Evolutionary conservation across 2,888 invertebrate genomes (phyloP), one percentile per base, ranked within the genome.

Genomic region (Acleris sparsana): DNA sequence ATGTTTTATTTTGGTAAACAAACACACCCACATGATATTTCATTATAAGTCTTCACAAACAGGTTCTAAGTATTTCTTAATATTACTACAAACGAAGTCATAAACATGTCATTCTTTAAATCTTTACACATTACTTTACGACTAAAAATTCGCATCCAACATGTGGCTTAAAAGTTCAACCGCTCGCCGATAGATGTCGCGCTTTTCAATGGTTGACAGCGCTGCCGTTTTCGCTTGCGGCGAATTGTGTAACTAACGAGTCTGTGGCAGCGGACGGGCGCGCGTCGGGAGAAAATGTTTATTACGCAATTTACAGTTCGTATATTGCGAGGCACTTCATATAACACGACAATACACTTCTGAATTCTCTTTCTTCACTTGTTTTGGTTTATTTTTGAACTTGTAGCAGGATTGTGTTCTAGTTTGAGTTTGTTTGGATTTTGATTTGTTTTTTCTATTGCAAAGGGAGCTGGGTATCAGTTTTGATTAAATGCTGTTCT

Each of bases 291-390:
- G 77, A 83, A 68, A 72, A 89, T 87, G 86, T 89, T 91, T 90
- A 89, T 84, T 88, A 86, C 82, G 87, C 87, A 87, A 88, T 90
- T 90, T 86, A 86, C 86, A 86, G 86, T 86, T 83, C 83, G 84
- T 88, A 87, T 88, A 89, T 87, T 87, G 83, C 85, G 75, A 83
- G 80, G 76, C 84, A 87, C 86, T 88, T 88, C 85, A 87, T 86
- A 84, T 84, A 86, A 85, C 83, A 84, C 80, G 83, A 84, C 83
- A 84, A 85, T 85, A 86, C 80, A 84, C 82, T 81, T 77, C 77
- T 79, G 78, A 81, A 84, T 84, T 85, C 76, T 75, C 76, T 82
- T 79, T 77, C 73, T 75, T 80, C 76, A 53, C 56, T 70, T 58
- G 63, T 61, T 66, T 69, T 76, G 70, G 71, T 74, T 74, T 75